Evolutionary conservation across 2,797 vertebrate genomes (phyloP).

Genomic region (Sardinella longiceps): DNA sequence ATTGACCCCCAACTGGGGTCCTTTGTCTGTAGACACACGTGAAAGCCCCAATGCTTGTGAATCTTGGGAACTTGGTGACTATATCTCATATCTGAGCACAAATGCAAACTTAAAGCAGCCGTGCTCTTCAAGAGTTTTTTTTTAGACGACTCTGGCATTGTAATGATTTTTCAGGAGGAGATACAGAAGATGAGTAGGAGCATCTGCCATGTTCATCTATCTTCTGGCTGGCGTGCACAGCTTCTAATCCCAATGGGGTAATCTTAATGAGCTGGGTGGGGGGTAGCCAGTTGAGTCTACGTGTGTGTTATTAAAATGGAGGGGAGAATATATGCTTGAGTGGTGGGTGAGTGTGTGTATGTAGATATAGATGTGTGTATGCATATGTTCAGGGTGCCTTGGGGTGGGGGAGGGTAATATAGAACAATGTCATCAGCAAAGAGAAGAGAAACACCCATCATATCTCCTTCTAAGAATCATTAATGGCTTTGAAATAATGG

Average conservation of each 20-base stretch:
- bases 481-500: background rate
- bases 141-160: conserved; percentile 29
- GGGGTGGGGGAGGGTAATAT: background rate
- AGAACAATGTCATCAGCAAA: background rate
- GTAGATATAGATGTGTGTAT: background rate
- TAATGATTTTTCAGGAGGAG: conserved; percentile 44
- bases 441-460: background rate
- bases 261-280: conserved; percentile 40
- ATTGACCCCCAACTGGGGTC: background rate
- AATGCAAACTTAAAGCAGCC: background rate
- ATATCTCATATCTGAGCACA: background rate
- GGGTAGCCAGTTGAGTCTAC: conserved; percentile 19
- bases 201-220: conserved; percentile 37
- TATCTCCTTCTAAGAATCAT: background rate
- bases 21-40: background rate
- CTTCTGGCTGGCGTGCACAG: conserved; percentile 27
- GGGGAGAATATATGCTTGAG: conserved; percentile 18
- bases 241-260: conserved; percentile 40
- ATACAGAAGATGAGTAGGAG: conserved; percentile 33
- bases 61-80: background rate
- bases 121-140: background rate
- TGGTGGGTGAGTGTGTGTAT: background rate
- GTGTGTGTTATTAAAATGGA: conserved; percentile 36
- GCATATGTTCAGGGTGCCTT: background rate
- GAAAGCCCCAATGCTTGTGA: background rate